Evolutionary conservation across 2,888 invertebrate genomes (phyloP), one percentile per base, ranked within the genome.

Genomic region (Drosophila incognita): DNA sequence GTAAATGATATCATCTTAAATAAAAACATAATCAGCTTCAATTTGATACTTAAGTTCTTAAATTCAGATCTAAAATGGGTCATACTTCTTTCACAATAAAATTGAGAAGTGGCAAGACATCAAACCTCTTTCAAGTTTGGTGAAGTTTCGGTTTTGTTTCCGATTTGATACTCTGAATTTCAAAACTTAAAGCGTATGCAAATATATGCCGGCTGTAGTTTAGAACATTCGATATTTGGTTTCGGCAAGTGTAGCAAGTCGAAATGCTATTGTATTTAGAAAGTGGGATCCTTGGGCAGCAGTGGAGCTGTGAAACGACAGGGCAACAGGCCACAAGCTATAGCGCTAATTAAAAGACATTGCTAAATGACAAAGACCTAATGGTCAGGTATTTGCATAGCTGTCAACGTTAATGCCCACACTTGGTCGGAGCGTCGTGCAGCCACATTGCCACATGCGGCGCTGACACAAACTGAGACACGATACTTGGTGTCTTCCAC

Each of bases 331-430:
- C 69, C 81, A 70, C 49, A 69, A 74, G 74, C 69, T 73, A 70
- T 40, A 70, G 58, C 74, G 83, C 79, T 85, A 85, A 85, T 85
- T 85, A 85, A 87, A 89, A 87, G 90, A 87, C 85, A 84, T 84
- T 82, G 85, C 90, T 84, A 89, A 85, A 79, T 89, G 84, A 76
- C 90, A 85, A 89, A 88, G 88, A 84, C 85, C 84, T 85, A 85
- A 85, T 85, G 90, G 90, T 76, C 76, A 82, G 67, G 69, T 88
- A 85, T 85, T 85, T 89, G 84, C 84, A 85, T 85, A 87, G 88
- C 82, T 87, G 88, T 89, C 89, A 87, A 66, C 86, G 82, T 62
- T 79, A 84, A 89, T 87, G 85, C 89, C 89, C 89, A 89, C 84
- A 84, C 83, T 84, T 84, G 89, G 83, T 70, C 72, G 81, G 68